phyloP scores from a whole-genome alignment of 2,888 invertebrate species.

The Aspidiotus rigidus region DNA sequence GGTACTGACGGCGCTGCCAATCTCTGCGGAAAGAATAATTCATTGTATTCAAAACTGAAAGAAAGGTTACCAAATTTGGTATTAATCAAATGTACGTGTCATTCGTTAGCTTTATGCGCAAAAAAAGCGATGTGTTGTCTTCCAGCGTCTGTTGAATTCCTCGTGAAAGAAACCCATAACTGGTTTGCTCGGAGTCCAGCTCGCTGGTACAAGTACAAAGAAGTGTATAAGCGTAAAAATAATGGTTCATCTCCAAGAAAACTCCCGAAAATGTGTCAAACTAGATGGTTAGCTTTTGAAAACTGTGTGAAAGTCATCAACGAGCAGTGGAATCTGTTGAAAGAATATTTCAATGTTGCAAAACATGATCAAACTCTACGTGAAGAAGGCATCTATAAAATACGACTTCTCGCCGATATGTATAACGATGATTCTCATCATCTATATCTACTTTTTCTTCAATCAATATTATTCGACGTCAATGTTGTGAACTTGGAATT shows the following conservation, averaged over 20 bases:
- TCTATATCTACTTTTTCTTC: not conserved
- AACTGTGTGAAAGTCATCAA: not conserved
- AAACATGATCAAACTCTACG: not conserved
- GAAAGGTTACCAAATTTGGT: not conserved
- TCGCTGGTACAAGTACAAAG: not conserved
- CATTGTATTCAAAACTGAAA: not conserved
- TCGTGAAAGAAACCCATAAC: not conserved
- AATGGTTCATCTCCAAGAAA: not conserved
- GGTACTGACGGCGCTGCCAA: constrained; percentile 39
- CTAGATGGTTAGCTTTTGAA: not conserved
- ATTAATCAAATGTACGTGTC: not conserved
- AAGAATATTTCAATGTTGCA: not conserved
- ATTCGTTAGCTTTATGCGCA: not conserved
- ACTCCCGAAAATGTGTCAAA: not conserved
- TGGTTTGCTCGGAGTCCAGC: not conserved
- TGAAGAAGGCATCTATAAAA: not conserved
- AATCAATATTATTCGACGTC: not conserved
- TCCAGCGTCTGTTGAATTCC: not conserved
- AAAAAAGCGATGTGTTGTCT: not conserved
- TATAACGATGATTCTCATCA: not conserved
- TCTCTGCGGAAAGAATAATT: constrained; percentile 37
- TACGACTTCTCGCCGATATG: not conserved
- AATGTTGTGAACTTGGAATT: not conserved
- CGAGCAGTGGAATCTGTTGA: not conserved
- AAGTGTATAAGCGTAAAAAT: not conserved